Percentiles rank a stretch among this genome's conserved stretches.
Conservation (phyloP, 2,113 vertebrate genomes). For the Sprattus sprattus region DNA sequence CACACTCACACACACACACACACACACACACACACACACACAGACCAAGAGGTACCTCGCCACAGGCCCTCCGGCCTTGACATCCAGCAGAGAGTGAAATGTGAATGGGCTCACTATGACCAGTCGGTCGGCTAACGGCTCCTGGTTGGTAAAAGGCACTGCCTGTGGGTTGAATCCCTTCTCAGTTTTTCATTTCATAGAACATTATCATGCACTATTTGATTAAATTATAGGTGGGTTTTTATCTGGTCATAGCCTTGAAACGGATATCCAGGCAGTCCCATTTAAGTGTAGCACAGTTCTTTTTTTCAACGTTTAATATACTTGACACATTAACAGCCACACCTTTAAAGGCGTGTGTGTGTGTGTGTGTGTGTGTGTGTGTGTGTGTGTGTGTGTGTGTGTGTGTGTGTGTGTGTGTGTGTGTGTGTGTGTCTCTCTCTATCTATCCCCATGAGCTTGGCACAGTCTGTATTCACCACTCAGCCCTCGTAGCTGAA, state of each 20-base stretch:
- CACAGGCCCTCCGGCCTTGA: not conserved
- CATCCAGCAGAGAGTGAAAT: not conserved
- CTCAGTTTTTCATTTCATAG: not conserved
- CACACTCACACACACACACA: not conserved
- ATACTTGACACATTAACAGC: not conserved
- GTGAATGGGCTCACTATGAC: not conserved
- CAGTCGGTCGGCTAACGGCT: not conserved
- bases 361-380: not conserved
- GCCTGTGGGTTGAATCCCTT: conserved; percentile 1
- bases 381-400: not conserved
- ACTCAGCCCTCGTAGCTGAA: conserved; percentile 3
- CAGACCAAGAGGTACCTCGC: not conserved
- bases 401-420: conserved; percentile 1
- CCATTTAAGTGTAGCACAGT: not conserved
- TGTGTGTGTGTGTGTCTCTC: conserved; percentile 1
- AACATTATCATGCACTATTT: not conserved
- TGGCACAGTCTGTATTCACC: conserved; percentile 4
- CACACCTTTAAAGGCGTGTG: not conserved
- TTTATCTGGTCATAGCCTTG: not conserved
- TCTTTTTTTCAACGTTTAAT: not conserved
- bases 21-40: conserved; percentile 6
- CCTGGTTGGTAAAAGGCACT: not conserved
- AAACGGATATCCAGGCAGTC: not conserved
- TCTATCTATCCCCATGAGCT: not conserved
- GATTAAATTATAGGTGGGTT: not conserved